Evolutionary conservation across 2,113 vertebrate species (phyloP).

Genomic region (Oenanthe melanoleuca): DNA sequence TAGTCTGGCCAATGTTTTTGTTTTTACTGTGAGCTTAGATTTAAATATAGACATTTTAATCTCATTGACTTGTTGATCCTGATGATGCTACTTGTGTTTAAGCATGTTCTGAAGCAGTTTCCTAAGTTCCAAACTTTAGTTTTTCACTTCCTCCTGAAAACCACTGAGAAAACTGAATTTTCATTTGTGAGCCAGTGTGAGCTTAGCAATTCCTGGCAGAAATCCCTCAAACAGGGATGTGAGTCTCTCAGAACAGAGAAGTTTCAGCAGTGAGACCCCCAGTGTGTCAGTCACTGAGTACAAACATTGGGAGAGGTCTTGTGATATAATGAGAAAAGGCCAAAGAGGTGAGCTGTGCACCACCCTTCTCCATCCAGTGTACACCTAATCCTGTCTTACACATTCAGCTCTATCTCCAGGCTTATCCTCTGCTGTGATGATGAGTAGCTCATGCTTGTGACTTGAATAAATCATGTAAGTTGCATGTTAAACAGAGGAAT

Average conservation of each 20-base stretch:
- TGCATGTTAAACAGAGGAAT: slow-evolving; percentile 42
- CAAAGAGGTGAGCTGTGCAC: neutral
- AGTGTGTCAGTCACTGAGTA: neutral
- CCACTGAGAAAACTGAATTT: fast-evolving
- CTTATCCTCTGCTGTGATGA: slow-evolving; percentile 39
- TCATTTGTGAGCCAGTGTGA: neutral
- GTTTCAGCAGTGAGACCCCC: neutral
- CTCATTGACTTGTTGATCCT: neutral
- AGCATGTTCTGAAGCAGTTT: neutral
- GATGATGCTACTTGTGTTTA: neutral
- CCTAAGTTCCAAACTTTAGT: neutral
- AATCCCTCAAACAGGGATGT: neutral
- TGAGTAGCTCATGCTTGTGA: slow-evolving; percentile 39
- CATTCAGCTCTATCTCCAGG: slow-evolving; percentile 12
- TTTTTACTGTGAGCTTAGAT: neutral
- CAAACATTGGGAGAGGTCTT: neutral
- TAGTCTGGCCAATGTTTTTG: neutral
- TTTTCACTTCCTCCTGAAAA: neutral
- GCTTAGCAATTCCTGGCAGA: neutral
- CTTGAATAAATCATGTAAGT: slow-evolving; percentile 39
- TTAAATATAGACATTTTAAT: neutral
- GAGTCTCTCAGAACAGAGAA: neutral
- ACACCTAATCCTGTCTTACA: slow-evolving; percentile 49
- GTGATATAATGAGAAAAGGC: slow-evolving; percentile 8
- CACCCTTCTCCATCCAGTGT: neutral